A percentile compares a stretch with the other conserved stretches of the same genome.
These are phyloP conservation scores for Sparidentex hasta DNA, from an alignment of 2,797 vertebrate species.

Conservation along the genomic window DNA sequence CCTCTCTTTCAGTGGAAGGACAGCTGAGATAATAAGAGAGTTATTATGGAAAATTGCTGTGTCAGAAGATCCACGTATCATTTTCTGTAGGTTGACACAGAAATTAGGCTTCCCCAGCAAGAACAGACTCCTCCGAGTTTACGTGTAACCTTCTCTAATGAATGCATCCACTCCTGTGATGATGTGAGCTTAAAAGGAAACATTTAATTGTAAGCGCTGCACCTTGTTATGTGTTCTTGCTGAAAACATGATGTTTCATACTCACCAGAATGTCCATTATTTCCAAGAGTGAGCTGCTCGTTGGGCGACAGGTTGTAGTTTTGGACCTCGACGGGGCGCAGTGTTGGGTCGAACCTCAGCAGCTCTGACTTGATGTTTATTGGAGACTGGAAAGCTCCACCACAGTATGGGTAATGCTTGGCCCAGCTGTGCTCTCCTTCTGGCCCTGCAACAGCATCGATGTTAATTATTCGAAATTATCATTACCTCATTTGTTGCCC, in stretches of 20 bases:
- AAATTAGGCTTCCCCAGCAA: constrained; percentile 63
- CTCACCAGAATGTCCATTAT: constrained; percentile 96
- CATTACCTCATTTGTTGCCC: not conserved
- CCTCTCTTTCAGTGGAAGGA: constrained; percentile 63
- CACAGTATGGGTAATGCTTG: constrained; percentile 90
- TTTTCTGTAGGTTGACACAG: constrained; percentile 72
- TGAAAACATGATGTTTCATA: constrained; percentile 20
- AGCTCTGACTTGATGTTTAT: constrained; percentile 91
- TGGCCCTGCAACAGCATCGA: constrained; percentile 82
- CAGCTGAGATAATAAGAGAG: constrained; percentile 80
- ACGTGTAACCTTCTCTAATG: constrained; percentile 48
- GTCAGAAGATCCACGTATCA: constrained; percentile 71
- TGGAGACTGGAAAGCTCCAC: constrained; percentile 92
- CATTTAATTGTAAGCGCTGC: not conserved
- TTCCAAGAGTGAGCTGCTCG: constrained; percentile 90
- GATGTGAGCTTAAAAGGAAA: not conserved
- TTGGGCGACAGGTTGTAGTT: constrained; percentile 88
- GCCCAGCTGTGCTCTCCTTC: constrained; percentile 91
- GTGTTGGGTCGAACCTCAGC: constrained; percentile 90
- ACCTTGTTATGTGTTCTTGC: not conserved
- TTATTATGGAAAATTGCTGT: constrained; percentile 81
- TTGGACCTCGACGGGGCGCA: constrained; percentile 88
- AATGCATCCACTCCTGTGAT: constrained; percentile 28
- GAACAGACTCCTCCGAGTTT: constrained; percentile 46
- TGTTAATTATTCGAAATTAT: not conserved